Percentiles rank a stretch among this genome's conserved stretches.
Evolutionary conservation across 2,888 invertebrate genomes (phyloP).

Genomic region (Chalcosyrphus nemorum): DNA sequence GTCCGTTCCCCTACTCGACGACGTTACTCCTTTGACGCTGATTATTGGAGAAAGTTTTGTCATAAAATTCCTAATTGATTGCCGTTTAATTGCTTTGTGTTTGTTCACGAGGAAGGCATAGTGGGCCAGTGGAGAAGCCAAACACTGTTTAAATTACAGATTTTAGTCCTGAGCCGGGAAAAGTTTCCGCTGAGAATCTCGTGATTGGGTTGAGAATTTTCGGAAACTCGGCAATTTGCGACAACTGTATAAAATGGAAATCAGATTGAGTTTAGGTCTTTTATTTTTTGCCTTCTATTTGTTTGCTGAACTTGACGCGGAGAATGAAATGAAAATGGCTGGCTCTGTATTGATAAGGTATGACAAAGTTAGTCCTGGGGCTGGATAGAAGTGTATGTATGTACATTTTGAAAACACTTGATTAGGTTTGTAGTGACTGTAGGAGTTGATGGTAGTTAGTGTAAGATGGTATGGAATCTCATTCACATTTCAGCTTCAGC

Average conservation of each 20-base stretch:
- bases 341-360: not conserved
- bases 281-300: not conserved
- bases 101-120: constrained; percentile 42
- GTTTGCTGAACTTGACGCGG: constrained; percentile 16
- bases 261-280: constrained; percentile 61
- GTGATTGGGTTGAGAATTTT: constrained; percentile 61
- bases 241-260: constrained; percentile 67
- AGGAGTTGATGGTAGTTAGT: not conserved
- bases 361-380: not conserved
- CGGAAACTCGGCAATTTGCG: constrained; percentile 37
- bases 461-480: not conserved
- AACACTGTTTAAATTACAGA: constrained; percentile 54
- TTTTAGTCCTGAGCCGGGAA: constrained; percentile 18
- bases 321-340: constrained; percentile 21
- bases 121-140: not conserved
- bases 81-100: constrained; percentile 71
- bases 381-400: not conserved
- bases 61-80: constrained; percentile 71
- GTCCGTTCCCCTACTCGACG: constrained; percentile 17
- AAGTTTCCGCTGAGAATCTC: constrained; percentile 20
- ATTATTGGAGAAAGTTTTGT: constrained; percentile 69
- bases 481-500: not conserved
- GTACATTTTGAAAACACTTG: not conserved
- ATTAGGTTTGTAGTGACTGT: constrained; percentile 10
- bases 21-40: constrained; percentile 15